Evolutionary conservation across 2,797 vertebrate genomes (phyloP).

Genomic region (Sebastes itinus): DNA sequence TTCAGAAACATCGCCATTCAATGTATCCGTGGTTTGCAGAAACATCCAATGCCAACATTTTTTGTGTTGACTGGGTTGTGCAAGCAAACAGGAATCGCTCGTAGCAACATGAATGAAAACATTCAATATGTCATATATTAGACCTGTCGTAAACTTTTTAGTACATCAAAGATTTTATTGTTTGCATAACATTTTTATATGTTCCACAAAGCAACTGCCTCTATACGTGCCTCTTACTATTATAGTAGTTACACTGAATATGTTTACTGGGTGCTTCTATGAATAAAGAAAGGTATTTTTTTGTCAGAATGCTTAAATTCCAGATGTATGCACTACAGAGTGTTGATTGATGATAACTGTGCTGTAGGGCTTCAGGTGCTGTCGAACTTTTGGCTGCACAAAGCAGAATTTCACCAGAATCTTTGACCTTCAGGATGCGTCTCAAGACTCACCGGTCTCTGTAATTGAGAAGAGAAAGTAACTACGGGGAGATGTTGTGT

Average conservation of each 20-base stretch:
- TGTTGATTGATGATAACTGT: neutral
- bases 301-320: neutral
- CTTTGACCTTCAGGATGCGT: constrained; percentile 57
- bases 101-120: neutral
- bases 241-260: neutral
- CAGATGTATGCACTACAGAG: neutral
- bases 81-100: neutral
- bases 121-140: too few relatives aligned
- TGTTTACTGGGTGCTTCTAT: neutral
- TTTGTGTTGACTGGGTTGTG: too few relatives aligned
- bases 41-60: too few relatives aligned
- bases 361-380: neutral
- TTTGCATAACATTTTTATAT: neutral
- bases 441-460: constrained; percentile 21
- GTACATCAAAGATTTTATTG: neutral
- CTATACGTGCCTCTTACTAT: neutral
- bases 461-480: constrained; percentile 72
- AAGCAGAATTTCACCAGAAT: constrained; percentile 32
- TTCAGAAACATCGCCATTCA: too few relatives aligned
- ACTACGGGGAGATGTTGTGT: constrained; percentile 53
- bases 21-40: too few relatives aligned
- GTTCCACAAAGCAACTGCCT: neutral
- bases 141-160: neutral
- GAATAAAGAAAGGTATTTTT: neutral
- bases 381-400: constrained; percentile 7